Conservation (phyloP, 2,888 invertebrate genomes). For the Eutolmus rufibarbis region DNA sequence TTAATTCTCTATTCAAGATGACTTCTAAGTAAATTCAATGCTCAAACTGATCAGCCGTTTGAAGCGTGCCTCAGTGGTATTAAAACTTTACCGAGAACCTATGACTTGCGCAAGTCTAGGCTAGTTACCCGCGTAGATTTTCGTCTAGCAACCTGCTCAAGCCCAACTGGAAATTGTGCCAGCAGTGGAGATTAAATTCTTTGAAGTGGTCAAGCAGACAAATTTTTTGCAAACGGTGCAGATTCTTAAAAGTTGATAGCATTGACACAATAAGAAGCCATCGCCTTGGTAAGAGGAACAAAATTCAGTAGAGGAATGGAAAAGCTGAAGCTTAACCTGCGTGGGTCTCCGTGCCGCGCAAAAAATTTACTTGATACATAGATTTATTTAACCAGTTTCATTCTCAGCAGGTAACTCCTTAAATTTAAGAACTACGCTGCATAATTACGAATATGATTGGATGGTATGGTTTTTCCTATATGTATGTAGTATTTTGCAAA, state of each 20-base stretch:
- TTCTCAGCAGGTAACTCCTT: not conserved
- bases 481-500: too few relatives aligned
- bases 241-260: constrained; percentile 26
- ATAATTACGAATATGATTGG: not conserved
- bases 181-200: not conserved
- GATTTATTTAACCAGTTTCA: not conserved
- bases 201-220: constrained; percentile 2
- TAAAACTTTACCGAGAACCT: not conserved
- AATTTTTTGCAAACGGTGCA: not conserved
- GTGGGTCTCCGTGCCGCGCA: not conserved
- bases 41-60: not conserved
- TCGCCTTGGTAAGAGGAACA: not conserved
- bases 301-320: not conserved
- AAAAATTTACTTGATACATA: not conserved
- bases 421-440: not conserved
- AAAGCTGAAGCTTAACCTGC: not conserved
- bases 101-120: not conserved
- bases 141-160: not conserved
- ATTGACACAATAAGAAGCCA: constrained; percentile 8
- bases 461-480: not conserved
- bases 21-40: not conserved
- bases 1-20: not conserved
- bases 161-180: not conserved
- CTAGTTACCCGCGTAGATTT: not conserved
- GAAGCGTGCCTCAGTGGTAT: not conserved